Conservation (phyloP, 2,888 invertebrate species). For the Perdita meconis region DNA sequence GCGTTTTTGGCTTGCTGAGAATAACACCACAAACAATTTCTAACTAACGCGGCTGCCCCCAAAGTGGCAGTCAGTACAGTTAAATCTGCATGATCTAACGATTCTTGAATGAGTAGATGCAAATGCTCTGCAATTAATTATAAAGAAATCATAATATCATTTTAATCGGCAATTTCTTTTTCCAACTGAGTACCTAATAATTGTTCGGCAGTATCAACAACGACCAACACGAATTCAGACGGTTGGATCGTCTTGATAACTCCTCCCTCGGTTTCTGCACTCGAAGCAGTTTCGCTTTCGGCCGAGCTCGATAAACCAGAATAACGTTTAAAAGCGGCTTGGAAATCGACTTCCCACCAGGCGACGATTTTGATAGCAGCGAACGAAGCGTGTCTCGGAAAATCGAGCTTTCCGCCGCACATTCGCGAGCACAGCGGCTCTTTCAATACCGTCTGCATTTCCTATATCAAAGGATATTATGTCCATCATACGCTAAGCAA, state of each 20-base stretch:
- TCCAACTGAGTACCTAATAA: conserved; percentile 89
- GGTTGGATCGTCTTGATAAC: conserved; percentile 92
- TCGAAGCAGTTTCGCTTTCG: conserved; percentile 80
- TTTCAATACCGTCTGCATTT: conserved; percentile 90
- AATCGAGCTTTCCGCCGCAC: conserved; percentile 93
- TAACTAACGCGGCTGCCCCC: conserved; percentile 91
- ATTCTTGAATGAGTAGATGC: conserved; percentile 92
- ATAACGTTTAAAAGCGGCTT: conserved; percentile 89
- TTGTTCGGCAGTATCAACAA: conserved; percentile 90
- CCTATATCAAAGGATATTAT: conserved; percentile 81
- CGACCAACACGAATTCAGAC: conserved; percentile 89
- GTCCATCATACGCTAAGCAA: background rate
- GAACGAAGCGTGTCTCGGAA: conserved; percentile 93
- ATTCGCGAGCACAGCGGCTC: conserved; percentile 91
- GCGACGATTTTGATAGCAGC: conserved; percentile 92
- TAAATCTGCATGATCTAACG: conserved; percentile 93
- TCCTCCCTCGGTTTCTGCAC: conserved; percentile 79
- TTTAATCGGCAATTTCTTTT: background rate
- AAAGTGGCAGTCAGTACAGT: conserved; percentile 92
- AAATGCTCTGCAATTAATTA: conserved; percentile 87
- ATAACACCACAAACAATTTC: conserved; percentile 92
- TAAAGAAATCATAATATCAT: background rate
- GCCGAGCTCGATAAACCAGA: conserved; percentile 85
- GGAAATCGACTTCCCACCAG: conserved; percentile 95
- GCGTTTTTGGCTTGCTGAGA: conserved; percentile 86